phyloP scores from a whole-genome alignment of 2,888 invertebrate genomes.

The Morinoia aosen region DNA sequence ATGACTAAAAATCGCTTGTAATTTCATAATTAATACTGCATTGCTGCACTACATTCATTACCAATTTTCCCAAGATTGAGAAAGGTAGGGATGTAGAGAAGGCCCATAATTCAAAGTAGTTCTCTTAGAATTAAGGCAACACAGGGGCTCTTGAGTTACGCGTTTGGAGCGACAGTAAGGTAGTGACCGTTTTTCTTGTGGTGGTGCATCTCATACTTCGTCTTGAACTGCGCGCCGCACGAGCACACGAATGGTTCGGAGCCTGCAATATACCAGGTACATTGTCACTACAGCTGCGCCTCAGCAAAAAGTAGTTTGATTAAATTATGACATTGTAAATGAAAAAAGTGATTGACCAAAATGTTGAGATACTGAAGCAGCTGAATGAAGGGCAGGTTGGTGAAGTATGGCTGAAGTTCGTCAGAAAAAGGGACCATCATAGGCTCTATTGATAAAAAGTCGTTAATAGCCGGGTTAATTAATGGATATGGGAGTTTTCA shows the following conservation, averaged over 20 bases:
- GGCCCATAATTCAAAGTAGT: neutral
- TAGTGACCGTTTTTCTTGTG: conserved; percentile 69
- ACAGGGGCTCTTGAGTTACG: neutral
- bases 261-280: conserved; percentile 55
- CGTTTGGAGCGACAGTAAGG: neutral
- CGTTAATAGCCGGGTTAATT: too few relatives aligned
- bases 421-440: too few relatives aligned
- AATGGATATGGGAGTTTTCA: too few relatives aligned
- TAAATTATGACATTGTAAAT: neutral
- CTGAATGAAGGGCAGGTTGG: too few relatives aligned
- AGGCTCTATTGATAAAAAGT: too few relatives aligned
- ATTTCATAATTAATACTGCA: too few relatives aligned
- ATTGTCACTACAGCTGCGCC: neutral
- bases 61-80: neutral
- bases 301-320: neutral
- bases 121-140: neutral
- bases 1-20: too few relatives aligned
- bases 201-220: conserved; percentile 69
- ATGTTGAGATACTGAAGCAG: too few relatives aligned
- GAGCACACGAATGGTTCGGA: conserved; percentile 68
- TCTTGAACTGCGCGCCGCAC: conserved; percentile 68
- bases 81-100: neutral
- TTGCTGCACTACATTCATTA: neutral
- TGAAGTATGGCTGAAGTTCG: too few relatives aligned
- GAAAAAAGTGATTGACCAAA: too few relatives aligned